These are phyloP conservation scores for Serripes groenlandicus DNA, from an alignment of 2,888 invertebrate genomes.

Conservation along the genomic window DNA sequence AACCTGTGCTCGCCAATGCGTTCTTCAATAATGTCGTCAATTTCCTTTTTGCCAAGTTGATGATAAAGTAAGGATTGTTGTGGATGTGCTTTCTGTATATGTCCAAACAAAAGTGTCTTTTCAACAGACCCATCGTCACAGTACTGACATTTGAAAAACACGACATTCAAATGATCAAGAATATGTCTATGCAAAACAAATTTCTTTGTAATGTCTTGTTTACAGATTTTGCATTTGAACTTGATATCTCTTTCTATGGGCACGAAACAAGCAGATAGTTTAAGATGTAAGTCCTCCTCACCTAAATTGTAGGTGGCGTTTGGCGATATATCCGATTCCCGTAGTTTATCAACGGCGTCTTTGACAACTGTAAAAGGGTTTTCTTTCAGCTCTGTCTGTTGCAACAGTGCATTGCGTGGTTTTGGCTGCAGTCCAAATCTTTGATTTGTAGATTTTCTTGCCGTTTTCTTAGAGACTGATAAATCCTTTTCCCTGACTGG, in stretches of 20 bases:
- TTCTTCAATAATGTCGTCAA: conserved; percentile 46
- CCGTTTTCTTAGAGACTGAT: conserved; percentile 38
- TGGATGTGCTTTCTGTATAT: conserved; percentile 70
- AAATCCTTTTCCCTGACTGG: conserved; percentile 44
- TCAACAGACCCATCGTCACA: conserved; percentile 75
- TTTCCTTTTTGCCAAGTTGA: conserved; percentile 23
- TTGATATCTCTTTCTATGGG: conserved; percentile 61
- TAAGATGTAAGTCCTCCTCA: conserved; percentile 69
- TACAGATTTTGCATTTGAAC: conserved; percentile 76
- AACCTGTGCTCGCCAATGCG: neutral
- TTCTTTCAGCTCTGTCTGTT: conserved; percentile 23
- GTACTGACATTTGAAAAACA: conserved; percentile 78
- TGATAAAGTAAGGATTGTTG: conserved; percentile 39
- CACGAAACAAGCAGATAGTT: conserved; percentile 68
- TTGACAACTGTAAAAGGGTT: conserved; percentile 63
- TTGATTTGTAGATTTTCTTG: conserved; percentile 53
- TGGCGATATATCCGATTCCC: neutral
- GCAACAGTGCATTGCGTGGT: conserved; percentile 26
- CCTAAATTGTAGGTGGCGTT: conserved; percentile 63
- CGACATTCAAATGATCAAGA: conserved; percentile 78
- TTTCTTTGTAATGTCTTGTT: conserved; percentile 75
- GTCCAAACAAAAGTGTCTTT: conserved; percentile 62
- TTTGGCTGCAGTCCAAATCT: neutral
- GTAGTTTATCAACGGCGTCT: conserved; percentile 28
- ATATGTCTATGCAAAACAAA: conserved; percentile 81